These are phyloP conservation scores for Poecilus cupreus DNA, from an alignment of 2,888 invertebrate species.

Conservation along the genomic window DNA sequence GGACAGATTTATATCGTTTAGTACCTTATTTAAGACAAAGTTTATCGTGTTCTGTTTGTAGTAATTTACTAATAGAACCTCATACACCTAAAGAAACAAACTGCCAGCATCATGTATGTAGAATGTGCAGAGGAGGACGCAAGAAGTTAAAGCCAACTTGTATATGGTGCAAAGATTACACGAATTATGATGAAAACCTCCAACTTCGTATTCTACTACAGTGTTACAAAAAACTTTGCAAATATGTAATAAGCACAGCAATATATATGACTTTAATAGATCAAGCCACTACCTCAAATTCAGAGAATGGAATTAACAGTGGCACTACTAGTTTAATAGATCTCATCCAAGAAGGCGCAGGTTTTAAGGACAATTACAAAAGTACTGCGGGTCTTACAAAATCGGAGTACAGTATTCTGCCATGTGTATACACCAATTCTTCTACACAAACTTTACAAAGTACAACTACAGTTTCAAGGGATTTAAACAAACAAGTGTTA, in stretches of 20 bases:
- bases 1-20: constrained; percentile 88
- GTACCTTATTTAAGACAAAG: constrained; percentile 90
- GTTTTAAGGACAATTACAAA: constrained; percentile 85
- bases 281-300: constrained; percentile 75
- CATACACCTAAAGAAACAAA: constrained; percentile 84
- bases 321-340: constrained; percentile 80
- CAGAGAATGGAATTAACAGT: constrained; percentile 73
- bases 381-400: constrained; percentile 83
- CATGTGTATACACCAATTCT: constrained; percentile 83
- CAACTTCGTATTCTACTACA: constrained; percentile 87
- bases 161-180: constrained; percentile 89
- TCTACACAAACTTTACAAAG: constrained; percentile 74
- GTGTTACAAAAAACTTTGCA: constrained; percentile 92
- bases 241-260: constrained; percentile 84
- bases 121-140: constrained; percentile 87
- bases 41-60: constrained; percentile 92
- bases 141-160: constrained; percentile 91
- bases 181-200: constrained; percentile 87
- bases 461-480: constrained; percentile 59
- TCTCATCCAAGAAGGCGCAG: constrained; percentile 87
- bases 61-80: constrained; percentile 87
- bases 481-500: constrained; percentile 37
- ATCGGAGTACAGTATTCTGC: constrained; percentile 83
- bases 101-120: constrained; percentile 94
- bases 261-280: constrained; percentile 79